Evolutionary conservation across 92 coral and sea anemone genomes (phyloP).

Genomic region (Bergia sp.): DNA sequence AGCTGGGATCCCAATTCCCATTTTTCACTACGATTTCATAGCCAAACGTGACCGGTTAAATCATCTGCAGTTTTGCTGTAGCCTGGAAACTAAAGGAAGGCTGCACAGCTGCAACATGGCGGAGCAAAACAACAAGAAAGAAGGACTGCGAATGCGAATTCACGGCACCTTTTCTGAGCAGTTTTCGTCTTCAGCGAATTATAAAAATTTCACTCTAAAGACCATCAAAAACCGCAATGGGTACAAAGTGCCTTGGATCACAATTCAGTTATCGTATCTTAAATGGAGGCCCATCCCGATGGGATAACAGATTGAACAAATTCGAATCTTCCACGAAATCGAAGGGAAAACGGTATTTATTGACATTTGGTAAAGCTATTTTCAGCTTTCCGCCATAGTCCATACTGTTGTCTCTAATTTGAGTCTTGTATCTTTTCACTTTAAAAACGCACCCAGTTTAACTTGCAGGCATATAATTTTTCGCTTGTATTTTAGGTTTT

Average conservation of each 20-base stretch:
- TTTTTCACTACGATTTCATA: background rate
- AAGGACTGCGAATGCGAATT: background rate
- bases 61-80: background rate
- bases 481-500: slow-evolving; percentile 2
- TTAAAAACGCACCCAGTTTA: slow-evolving; percentile 10
- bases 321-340: background rate
- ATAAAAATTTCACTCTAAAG: background rate
- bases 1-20: background rate
- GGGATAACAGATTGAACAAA: slow-evolving; percentile 35
- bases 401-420: background rate
- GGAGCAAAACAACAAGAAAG: background rate
- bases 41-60: background rate
- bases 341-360: background rate
- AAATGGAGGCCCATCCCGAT: background rate
- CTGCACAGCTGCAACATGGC: slow-evolving; percentile 4
- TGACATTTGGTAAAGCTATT: background rate
- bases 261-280: slow-evolving; percentile 2
- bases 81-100: background rate
- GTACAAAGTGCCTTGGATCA: background rate
- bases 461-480: background rate
- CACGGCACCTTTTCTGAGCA: background rate
- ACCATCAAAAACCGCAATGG: background rate
- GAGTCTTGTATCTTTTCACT: slow-evolving; percentile 8
- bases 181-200: background rate
- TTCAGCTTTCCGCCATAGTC: slow-evolving; percentile 16